A percentile compares a stretch with the other conserved stretches of the same genome.
phyloP scores from a whole-genome alignment of 2,113 vertebrate genomes.

The Elgaria multicarinata region DNA sequence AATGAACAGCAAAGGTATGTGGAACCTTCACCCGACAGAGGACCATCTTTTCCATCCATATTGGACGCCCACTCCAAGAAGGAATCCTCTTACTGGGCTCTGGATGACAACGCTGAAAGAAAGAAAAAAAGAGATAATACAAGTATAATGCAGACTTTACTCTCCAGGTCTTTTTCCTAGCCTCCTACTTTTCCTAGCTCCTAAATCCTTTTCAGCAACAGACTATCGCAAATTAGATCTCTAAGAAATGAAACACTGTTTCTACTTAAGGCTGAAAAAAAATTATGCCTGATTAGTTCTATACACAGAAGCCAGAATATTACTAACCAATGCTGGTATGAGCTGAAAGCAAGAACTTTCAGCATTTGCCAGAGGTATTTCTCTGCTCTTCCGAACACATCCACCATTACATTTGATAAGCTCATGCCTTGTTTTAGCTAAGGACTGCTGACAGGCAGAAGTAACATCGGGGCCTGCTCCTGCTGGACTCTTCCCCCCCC shows the following conservation, averaged over 20 bases:
- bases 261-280: neutral
- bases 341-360: neutral
- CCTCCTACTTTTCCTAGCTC: neutral
- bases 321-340: neutral
- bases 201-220: neutral
- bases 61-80: constrained; percentile 95
- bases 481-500: no score
- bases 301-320: neutral
- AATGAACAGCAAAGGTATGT: constrained; percentile 97
- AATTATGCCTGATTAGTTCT: neutral
- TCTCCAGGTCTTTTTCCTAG: neutral
- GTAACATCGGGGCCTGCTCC: no score
- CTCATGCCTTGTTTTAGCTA: neutral
- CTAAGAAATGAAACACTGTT: neutral
- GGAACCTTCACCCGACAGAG: constrained; percentile 97
- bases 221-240: neutral
- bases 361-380: neutral
- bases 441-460: neutral
- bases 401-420: no score
- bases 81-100: constrained; percentile 96
- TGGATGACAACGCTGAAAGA: constrained; percentile 82
- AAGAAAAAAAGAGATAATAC: neutral
- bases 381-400: neutral
- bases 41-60: constrained; percentile 99
- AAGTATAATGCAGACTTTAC: neutral